Evolutionary conservation across 1,140 invertebrate genomes (phyloP), one percentile per base, ranked within the genome.

Genomic region (Hypsibius dujardini): DNA sequence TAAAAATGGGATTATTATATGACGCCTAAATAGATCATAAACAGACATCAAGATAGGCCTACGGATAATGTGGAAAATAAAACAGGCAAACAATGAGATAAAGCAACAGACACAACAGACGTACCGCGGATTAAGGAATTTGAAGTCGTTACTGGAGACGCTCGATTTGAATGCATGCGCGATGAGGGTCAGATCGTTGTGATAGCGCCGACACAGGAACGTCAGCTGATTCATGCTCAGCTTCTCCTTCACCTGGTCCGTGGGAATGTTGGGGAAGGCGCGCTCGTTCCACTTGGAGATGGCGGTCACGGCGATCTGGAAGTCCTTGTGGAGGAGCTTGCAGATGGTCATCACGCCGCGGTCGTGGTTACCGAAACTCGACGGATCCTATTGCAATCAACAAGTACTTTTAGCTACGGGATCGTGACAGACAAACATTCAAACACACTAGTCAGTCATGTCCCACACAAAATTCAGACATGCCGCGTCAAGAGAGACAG

Each of bases 171-270:
- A 67, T 7, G 62, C 62, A 42, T 67, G 62, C 12, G 62, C 62
- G 62, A 67, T 67, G 12, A 67, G 62, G 12, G 62, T 67, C 12
- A 67, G 62, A 42, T 67, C 62, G 62, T 67, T 67, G 62, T 67
- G 62, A 42, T 67, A 67, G 12, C 62, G 62, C 3, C 62, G 62
- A 42, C 62, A 67, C 62, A 67, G 62, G 45, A 67, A 67, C 12
- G 62, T 67, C 62, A 67, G 62, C 62, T 67, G 62, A 42, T 67
- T 67, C 62, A 67, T 67, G 42, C 62, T 67, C 3, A 67, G 62
- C 45, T 67, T 67, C 42, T 67, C 62, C 42, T 67, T 67, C 12
- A 42, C 62, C 45, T 67, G 62, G 3, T 67, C 62, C 12, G 62
- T 12, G 42, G 62, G 62, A 45, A 67, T 67, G 45, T 67, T 67